phyloP scores from a whole-genome alignment of 2,888 invertebrate species.

The Drosophila robusta region DNA sequence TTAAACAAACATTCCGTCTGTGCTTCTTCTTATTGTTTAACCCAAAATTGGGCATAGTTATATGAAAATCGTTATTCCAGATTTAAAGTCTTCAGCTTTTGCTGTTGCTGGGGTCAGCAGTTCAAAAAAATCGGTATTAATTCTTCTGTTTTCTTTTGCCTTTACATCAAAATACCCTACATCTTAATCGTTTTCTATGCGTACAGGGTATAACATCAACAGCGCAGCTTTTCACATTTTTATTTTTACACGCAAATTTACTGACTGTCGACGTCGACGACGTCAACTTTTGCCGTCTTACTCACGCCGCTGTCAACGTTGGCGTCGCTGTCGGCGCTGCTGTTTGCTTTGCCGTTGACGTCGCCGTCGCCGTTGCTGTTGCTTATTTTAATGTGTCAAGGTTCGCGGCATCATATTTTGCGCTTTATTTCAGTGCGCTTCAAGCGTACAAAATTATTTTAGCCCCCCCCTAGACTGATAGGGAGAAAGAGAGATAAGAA shows the following conservation, averaged over 20 bases:
- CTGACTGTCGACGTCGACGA: slow-evolving; percentile 45
- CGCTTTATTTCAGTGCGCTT: slow-evolving; percentile 72
- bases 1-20: too few relatives aligned
- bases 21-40: too few relatives aligned
- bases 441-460: slow-evolving; percentile 54
- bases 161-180: too few relatives aligned
- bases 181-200: too few relatives aligned
- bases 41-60: too few relatives aligned
- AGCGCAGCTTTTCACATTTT: slow-evolving; percentile 66
- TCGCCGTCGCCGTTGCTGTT: slow-evolving; percentile 46
- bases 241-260: slow-evolving; percentile 72
- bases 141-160: too few relatives aligned
- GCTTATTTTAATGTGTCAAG: slow-evolving; percentile 82
- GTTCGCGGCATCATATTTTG: slow-evolving; percentile 82
- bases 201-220: too few relatives aligned
- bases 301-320: slow-evolving; percentile 44
- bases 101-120: too few relatives aligned
- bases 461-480: slow-evolving; percentile 25
- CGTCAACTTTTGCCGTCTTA: slow-evolving; percentile 58
- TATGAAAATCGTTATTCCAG: too few relatives aligned
- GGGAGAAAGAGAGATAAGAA: neutral
- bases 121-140: too few relatives aligned
- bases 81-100: too few relatives aligned
- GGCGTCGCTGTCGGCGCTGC: slow-evolving; percentile 20
- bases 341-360: too few relatives aligned